Evolutionary conservation across 2,888 invertebrate species (phyloP).

Genomic region (Drosophila mayaguana): DNA sequence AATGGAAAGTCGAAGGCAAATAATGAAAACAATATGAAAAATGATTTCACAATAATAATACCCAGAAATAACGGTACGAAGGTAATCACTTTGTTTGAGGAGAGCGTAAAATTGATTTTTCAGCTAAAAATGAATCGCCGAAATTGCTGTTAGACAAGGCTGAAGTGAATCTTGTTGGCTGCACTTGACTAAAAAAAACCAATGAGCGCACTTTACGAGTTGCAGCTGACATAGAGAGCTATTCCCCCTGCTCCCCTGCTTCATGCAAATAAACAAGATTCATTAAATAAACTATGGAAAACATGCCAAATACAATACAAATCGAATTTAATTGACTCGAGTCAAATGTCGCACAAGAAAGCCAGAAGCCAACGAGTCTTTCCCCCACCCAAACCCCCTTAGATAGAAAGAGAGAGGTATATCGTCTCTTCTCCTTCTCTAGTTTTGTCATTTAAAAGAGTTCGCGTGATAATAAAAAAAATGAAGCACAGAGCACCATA

Average conservation of each 20-base stretch:
- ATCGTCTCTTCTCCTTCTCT: conserved; percentile 6
- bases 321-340: conserved; percentile 75
- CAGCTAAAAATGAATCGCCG: conserved; percentile 19
- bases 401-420: neutral
- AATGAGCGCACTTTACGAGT: conserved; percentile 4
- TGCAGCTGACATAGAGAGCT: neutral
- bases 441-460: conserved; percentile 55
- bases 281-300: conserved; percentile 59
- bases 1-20: neutral
- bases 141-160: neutral
- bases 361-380: conserved; percentile 45
- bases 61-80: neutral
- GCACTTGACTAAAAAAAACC: conserved; percentile 23
- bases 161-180: conserved; percentile 14
- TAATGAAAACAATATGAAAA: neutral
- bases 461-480: conserved; percentile 70
- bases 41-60: neutral
- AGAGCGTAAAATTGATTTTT: conserved; percentile 21
- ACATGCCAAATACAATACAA: conserved; percentile 51
- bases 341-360: conserved; percentile 70
- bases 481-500: neutral
- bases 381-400: neutral
- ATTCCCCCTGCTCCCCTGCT: neutral
- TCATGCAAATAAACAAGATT: conserved; percentile 52
- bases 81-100: neutral